These are phyloP conservation scores for Athetis lepigone DNA, from an alignment of 2,888 invertebrate species.

Conservation along the genomic window DNA sequence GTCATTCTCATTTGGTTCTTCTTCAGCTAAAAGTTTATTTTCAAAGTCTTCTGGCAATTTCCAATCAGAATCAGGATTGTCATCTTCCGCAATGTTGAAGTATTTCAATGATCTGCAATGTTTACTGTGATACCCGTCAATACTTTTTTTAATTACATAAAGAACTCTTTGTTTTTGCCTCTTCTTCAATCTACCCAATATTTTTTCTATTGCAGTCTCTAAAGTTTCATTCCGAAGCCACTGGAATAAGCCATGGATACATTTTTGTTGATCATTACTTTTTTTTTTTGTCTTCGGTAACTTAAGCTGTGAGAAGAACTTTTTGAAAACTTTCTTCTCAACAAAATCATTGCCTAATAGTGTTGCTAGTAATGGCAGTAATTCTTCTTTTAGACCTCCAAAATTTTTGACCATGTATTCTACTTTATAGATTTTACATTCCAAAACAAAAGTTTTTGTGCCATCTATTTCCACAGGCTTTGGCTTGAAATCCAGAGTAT, in stretches of 20 bases:
- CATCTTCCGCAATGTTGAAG: slow-evolving; percentile 81
- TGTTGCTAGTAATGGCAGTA: slow-evolving; percentile 95
- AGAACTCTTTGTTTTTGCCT: slow-evolving; percentile 88
- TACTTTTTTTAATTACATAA: slow-evolving; percentile 91
- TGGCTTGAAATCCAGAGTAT: slow-evolving; percentile 91
- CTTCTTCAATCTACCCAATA: slow-evolving; percentile 91
- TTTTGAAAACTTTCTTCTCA: slow-evolving; percentile 91
- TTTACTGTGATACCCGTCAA: slow-evolving; percentile 91
- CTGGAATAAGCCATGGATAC: slow-evolving; percentile 93
- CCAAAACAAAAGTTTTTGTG: slow-evolving; percentile 82
- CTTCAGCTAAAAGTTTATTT: slow-evolving; percentile 50
- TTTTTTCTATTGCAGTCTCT: slow-evolving; percentile 92
- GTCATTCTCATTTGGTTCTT: slow-evolving; percentile 48
- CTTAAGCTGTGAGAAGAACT: slow-evolving; percentile 93
- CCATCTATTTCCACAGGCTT: slow-evolving; percentile 71
- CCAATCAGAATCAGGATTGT: slow-evolving; percentile 45
- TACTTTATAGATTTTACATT: slow-evolving; percentile 94
- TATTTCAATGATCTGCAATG: slow-evolving; percentile 91
- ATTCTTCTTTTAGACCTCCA: slow-evolving; percentile 91
- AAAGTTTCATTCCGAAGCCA: slow-evolving; percentile 94
- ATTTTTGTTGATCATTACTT: slow-evolving; percentile 92
- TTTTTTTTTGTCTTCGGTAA: slow-evolving; percentile 89
- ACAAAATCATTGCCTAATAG: slow-evolving; percentile 98
- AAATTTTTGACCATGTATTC: slow-evolving; percentile 92
- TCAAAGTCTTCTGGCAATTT: slow-evolving; percentile 64